Evolutionary conservation across 2,888 invertebrate genomes (phyloP), one percentile per base, ranked within the genome.

Genomic region (Zhengitettix transpicula): DNA sequence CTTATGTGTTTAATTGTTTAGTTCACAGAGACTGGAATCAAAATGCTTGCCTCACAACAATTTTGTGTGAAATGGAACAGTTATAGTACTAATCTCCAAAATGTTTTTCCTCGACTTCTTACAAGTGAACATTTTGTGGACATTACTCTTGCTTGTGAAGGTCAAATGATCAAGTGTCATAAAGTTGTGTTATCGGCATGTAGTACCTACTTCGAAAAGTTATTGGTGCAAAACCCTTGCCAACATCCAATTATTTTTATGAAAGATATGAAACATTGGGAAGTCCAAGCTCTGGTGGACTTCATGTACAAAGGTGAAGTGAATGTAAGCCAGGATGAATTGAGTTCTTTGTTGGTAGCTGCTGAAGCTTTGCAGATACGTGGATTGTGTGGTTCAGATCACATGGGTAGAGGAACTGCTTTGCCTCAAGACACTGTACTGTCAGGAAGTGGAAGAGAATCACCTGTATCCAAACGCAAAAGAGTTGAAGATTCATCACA

Each of bases 241-340:
- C 64, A 62, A 52, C 67, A 69, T 57, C 64, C 68, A 56, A 67
- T 68, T 54, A 83, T 91, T 61, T 79, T 89, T 62, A 87, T 90
- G 79, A 82, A 86, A 67, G 90, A 90, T 68, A 86, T 90, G 78
- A 84, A 76, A 63, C 83, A 89, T 70, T 87, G 87, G 75, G 89
- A 90, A 68, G 85, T 91, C 73, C 88, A 90, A 68, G 89, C 89
- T 0, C 74, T 91, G 54, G 89, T 91, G 44, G 89, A 89, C 73
- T 91, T 90, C 70, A 91, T 91, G 90, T 91, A 91, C 72, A 88
- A 88, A 69, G 91, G 90, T 0, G 90, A 91, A 71, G 60, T 60
- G 53, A 60, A 60, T 57, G 89, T 90, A 0, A 87, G 88, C 5
- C 89, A 90, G 67, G 88, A 89, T 60, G 88, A 89, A 62, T 74